These are phyloP conservation scores for Tupaia chinensis DNA, from an alignment of 2,113 vertebrate genomes.

Conservation along the genomic window DNA sequence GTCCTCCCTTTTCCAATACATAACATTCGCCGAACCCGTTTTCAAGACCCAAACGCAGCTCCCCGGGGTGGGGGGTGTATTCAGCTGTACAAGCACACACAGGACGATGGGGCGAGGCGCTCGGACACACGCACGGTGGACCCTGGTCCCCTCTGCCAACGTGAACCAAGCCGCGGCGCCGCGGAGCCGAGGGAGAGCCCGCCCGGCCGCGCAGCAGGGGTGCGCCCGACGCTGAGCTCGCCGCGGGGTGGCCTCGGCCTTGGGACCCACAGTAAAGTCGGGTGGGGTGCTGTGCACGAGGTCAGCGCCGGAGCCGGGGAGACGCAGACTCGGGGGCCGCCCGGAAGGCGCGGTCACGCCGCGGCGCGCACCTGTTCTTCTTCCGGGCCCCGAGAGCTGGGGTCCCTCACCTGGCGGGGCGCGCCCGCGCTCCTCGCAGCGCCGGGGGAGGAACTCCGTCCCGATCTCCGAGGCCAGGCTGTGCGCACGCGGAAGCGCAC, in stretches of 20 bases:
- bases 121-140: not conserved
- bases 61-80: not conserved
- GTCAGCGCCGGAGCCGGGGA: rapidly evolving
- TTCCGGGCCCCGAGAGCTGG: not conserved
- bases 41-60: conserved; percentile 34
- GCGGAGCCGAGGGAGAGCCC: not conserved
- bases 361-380: not conserved
- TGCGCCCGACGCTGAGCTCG: not conserved
- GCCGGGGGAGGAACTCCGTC: not conserved
- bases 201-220: not conserved
- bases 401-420: not conserved
- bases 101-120: not conserved
- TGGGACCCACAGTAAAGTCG: not conserved
- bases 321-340: not conserved
- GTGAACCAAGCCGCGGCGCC: not conserved
- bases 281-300: not conserved
- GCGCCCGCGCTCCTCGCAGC: not conserved
- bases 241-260: not conserved
- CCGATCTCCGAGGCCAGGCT: not conserved
- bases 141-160: not conserved
- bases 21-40: not conserved
- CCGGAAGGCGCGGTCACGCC: not conserved
- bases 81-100: too few species aligned
- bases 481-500: not conserved
- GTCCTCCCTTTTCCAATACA: not conserved